Evolutionary conservation across 2,888 invertebrate species (phyloP).

Genomic region (Papilio gigon): DNA sequence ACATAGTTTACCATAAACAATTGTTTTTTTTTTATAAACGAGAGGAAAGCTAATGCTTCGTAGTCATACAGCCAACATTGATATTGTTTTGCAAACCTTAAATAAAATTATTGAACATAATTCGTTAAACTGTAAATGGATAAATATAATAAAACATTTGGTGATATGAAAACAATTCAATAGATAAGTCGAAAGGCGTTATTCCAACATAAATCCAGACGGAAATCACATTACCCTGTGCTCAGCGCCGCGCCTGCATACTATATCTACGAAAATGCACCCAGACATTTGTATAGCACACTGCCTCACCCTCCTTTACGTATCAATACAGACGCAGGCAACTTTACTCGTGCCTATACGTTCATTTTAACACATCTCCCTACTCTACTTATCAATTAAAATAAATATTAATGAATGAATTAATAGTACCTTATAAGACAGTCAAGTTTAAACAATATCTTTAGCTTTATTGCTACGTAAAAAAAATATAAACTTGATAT

Average conservation of each 20-base stretch:
- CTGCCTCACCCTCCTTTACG: constrained; percentile 56
- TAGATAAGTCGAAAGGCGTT: constrained; percentile 49
- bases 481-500: neutral
- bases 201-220: constrained; percentile 56
- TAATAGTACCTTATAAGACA: neutral
- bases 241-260: constrained; percentile 56
- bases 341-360: constrained; percentile 33
- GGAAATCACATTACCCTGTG: constrained; percentile 65
- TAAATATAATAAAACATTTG: neutral
- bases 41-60: neutral
- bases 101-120: neutral
- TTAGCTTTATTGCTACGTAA: neutral
- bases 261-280: constrained; percentile 67
- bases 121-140: neutral
- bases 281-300: constrained; percentile 76
- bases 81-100: neutral
- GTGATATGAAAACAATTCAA: neutral
- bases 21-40: neutral
- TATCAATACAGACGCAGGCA: constrained; percentile 46
- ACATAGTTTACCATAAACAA: neutral
- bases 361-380: constrained; percentile 22
- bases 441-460: neutral
- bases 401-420: constrained; percentile 14
- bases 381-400: constrained; percentile 8
- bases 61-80: constrained; percentile 3